Evolutionary conservation across 2,113 vertebrate genomes (phyloP).

Genomic region (Australoheros scitulus): DNA sequence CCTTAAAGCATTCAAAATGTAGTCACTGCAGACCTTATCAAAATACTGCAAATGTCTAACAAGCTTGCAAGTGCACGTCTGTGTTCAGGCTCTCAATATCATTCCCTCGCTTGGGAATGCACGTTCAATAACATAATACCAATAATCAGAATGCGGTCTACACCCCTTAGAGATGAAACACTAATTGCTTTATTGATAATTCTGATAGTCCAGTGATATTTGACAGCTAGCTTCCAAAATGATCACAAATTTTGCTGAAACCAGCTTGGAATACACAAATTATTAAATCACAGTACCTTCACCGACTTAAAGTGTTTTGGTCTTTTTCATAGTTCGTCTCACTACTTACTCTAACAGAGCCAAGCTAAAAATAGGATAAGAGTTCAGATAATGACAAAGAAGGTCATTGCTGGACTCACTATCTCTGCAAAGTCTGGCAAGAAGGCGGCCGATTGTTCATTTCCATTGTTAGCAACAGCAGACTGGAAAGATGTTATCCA

Average conservation of each 20-base stretch:
- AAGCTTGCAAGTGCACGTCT: conserved; percentile 33
- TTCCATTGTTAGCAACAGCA: conserved; percentile 41
- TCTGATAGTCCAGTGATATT: conserved; percentile 27
- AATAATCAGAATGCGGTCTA: conserved; percentile 42
- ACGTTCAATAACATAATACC: conserved; percentile 61
- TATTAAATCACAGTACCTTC: conserved; percentile 18
- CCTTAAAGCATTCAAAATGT: conserved; percentile 20
- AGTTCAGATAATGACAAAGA: conserved; percentile 57
- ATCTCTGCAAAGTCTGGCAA: conserved; percentile 45
- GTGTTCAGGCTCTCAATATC: conserved; percentile 28
- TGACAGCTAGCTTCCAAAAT: conserved; percentile 38
- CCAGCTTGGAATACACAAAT: conserved; percentile 20
- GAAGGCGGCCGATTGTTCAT: conserved; percentile 44
- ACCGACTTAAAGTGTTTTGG: background rate
- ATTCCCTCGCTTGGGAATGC: conserved; percentile 6
- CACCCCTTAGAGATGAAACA: conserved; percentile 46
- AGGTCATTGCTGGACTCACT: conserved; percentile 44
- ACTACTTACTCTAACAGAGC: conserved; percentile 7
- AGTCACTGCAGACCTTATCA: conserved; percentile 36
- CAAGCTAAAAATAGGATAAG: conserved; percentile 53
- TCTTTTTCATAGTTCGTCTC: conserved; percentile 16
- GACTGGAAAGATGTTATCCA: conserved; percentile 47
- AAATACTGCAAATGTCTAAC: conserved; percentile 51
- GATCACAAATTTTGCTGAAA: conserved; percentile 20
- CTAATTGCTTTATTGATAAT: conserved; percentile 72